Base-by-base conservation (phyloP, 2,888 invertebrate genomes). In the Mayetiola destructor region DNA sequence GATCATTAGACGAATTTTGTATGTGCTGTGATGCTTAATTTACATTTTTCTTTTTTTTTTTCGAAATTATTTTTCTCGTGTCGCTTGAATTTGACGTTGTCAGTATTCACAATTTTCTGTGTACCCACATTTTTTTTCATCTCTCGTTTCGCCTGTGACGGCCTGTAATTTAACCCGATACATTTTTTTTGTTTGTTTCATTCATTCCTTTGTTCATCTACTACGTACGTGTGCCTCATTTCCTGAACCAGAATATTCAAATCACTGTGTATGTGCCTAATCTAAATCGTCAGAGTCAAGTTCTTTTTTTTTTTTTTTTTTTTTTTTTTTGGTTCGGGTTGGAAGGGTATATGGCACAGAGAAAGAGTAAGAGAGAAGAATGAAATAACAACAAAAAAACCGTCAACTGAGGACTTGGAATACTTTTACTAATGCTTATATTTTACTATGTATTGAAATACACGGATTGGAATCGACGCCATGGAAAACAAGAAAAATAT, bases 201-300 rank as follows among this genome's bases (percentile, higher is more conserved):
- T 9, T 36, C 12, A 8, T 36, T 14, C 16, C 39, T 39, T n/a
- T n/a, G n/a, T n/a, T n/a, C n/a, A n/a, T 39, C 20, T 39, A n/a
- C n/a, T n/a, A 18, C 3, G 5, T 14, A 27, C 8, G 27, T 48
- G 48, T 48, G 23, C 23, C 16, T 48, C 48, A 48, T 48, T 27
- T 48, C 48, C 48, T 48, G n/a, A 27, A 27, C 27, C 16, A 12
- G 27, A 48, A 48, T n/a, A n/a, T 27, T 36, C 36, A n/a, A n/a
- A n/a, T n/a, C n/a, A n/a, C n/a, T n/a, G n/a, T n/a, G n/a, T 27
- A 27, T 48, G 48, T 48, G 48, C 48, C 48, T 48, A 48, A 48
- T 48, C 48, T 48, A 27, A 5, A 48, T 48, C 48, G 16, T n/a
- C n/a, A 2, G 27, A 48, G 48, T 48, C 48, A 48, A 48, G 23